Conservation (phyloP, 2,888 invertebrate species). For the Steinernema carpocapsae region DNA sequence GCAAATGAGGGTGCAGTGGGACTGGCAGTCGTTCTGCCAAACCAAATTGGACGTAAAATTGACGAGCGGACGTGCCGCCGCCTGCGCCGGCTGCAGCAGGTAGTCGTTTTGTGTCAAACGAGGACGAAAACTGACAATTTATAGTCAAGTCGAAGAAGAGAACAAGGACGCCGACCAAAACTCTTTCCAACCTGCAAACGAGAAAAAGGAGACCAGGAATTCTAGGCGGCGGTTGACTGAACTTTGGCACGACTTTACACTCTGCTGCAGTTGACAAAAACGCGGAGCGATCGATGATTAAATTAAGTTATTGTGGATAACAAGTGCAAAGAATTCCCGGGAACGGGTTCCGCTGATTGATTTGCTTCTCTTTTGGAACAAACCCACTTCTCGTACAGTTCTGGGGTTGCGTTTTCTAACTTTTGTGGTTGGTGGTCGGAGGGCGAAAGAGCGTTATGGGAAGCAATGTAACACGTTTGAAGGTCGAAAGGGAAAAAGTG, state of each 20-base stretch:
- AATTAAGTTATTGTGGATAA: conserved; percentile 23
- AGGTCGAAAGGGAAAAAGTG: too few relatives aligned
- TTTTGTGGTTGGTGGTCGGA: neutral
- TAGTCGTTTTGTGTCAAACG: conserved; percentile 5
- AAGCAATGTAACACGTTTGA: too few relatives aligned
- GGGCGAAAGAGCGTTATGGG: neutral
- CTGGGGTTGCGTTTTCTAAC: too few relatives aligned
- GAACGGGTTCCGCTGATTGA: conserved; percentile 29
- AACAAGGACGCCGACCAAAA: conserved; percentile 8
- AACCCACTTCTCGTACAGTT: neutral
- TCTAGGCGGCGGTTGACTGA: conserved; percentile 13
- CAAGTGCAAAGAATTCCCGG: neutral
- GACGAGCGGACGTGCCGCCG: neutral
- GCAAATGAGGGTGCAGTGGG: conserved; percentile 25
- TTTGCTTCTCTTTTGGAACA: conserved; percentile 11
- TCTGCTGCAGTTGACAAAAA: neutral
- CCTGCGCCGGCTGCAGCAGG: conserved; percentile 22
- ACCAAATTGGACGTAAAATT: conserved; percentile 18
- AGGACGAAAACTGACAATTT: conserved; percentile 20
- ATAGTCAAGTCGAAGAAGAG: conserved; percentile 2
- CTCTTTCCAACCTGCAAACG: neutral
- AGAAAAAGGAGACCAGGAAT: neutral
- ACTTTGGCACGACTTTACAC: conserved; percentile 19
- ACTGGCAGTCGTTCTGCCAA: conserved; percentile 10
- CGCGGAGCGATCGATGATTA: conserved; percentile 12